Evolutionary conservation across 2,888 invertebrate genomes (phyloP), one percentile per base, ranked within the genome.

Genomic region (Scrobipalpa costella): DNA sequence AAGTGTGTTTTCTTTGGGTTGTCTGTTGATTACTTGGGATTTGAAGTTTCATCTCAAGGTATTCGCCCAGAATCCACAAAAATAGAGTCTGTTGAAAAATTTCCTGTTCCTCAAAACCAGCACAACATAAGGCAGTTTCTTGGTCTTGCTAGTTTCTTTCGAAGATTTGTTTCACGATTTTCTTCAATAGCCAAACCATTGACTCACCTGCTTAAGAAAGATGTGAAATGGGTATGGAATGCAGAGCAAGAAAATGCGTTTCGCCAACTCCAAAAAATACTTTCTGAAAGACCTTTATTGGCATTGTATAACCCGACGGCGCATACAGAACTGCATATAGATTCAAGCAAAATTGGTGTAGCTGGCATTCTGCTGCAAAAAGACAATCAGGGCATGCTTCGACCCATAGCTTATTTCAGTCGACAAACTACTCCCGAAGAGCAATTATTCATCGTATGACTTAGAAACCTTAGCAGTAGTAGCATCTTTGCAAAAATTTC

Each of bases 231-330:
- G 55, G 21, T 19, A n/a, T 33, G 55, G 55, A 27, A 13, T 0
- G 1, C 55, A 11, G 55, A 55, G 2, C 55, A 55, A 27, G 21
- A 21, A 21, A 8, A 17, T 3, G 55, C 55, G 11, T 55, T 55
- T n/a, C 13, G 21, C 8, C 6, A 6, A 6, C 13, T 55, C 11
- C 19, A 55, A 55, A 3, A 27, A 7, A 13, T 27, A 7, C 13
- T 55, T 9, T 2, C 21, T n/a, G 11, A 55, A 7, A 55, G 27
- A 33, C 55, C 61, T 3, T 68, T 72, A 33, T 62, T 77, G 36
- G 62, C 66, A 7, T 67, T 77, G 11, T 80, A 71, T 60, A 61
- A 71, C 40, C 72, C 69, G n/a, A 64, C 19, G n/a, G 19, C 40
- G 19, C 40, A 7, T 52, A 73, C 73, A 0, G 70, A 50, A 19